These are phyloP conservation scores for Sinocyclocheilus anshuiensis DNA, from an alignment of 2,113 vertebrate genomes.

Conservation along the genomic window DNA sequence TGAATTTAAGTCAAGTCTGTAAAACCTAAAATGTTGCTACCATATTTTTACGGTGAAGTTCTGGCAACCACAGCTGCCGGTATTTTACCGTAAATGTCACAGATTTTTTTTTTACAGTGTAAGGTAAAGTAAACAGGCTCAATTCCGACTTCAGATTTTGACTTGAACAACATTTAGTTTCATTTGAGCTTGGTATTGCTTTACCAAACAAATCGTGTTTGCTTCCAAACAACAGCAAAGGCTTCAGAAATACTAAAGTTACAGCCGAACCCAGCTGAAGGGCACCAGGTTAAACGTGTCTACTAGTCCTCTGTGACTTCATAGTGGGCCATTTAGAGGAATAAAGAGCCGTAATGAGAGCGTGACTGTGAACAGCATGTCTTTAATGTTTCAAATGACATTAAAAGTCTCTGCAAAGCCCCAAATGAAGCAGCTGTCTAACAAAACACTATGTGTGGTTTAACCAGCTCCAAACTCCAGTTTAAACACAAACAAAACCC, in stretches of 20 bases:
- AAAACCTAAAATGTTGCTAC: too few species aligned
- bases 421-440: neutral
- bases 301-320: neutral
- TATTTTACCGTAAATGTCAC: too few species aligned
- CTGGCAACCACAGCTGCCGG: too few species aligned
- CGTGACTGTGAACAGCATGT: neutral
- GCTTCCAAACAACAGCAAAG: neutral
- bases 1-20: too few species aligned
- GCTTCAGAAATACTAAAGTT: neutral
- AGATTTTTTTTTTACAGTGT: too few species aligned
- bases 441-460: neutral
- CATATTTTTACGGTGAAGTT: too few species aligned
- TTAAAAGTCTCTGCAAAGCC: neutral
- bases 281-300: conserved; percentile 33
- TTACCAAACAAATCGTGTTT: neutral
- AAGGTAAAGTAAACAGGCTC: neutral
- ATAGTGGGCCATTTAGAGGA: neutral
- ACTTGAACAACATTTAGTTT: neutral
- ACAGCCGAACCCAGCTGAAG: conserved; percentile 5
- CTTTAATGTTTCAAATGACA: neutral
- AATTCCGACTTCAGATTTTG: neutral
- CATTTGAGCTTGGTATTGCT: neutral
- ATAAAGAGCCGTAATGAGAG: neutral
- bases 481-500: neutral
- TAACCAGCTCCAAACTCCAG: neutral